These are phyloP conservation scores for Cyprinodon diabolis DNA, from an alignment of 2,797 vertebrate species.

Conservation along the genomic window DNA sequence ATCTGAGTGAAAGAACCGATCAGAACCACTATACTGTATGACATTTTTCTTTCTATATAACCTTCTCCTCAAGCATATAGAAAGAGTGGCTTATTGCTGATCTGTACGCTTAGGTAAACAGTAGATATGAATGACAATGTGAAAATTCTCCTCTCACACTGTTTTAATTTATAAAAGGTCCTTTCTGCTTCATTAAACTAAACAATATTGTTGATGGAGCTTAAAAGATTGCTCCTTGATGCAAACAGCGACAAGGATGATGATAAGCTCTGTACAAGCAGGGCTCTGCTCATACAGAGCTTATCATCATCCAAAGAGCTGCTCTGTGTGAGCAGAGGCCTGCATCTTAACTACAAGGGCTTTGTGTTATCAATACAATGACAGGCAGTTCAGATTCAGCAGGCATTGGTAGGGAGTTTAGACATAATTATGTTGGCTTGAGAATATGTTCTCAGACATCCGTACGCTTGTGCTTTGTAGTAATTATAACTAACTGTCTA, in stretches of 20 bases:
- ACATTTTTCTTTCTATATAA: constrained; percentile 14
- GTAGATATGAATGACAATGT: background rate
- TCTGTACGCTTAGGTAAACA: background rate
- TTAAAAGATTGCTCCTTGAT: constrained; percentile 30
- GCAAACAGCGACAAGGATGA: constrained; percentile 20
- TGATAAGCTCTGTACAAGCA: constrained; percentile 16
- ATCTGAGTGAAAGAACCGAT: constrained; percentile 31
- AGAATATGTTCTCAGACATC: constrained; percentile 13
- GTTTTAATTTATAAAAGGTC: constrained; percentile 25
- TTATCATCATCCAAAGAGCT: too few species aligned
- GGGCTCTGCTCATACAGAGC: background rate
- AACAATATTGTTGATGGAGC: constrained; percentile 28
- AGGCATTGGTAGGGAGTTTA: background rate
- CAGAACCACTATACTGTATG: constrained; percentile 3
- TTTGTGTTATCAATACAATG: constrained; percentile 31
- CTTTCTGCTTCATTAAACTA: constrained; percentile 19
- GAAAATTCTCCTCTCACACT: constrained; percentile 16
- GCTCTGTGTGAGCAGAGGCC: constrained; percentile 18
- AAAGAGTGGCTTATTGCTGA: constrained; percentile 7
- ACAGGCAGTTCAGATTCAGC: background rate
- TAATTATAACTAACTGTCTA: background rate
- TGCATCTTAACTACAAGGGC: constrained; percentile 44
- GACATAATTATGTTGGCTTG: constrained; percentile 2
- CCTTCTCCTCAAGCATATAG: background rate
- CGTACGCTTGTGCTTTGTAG: background rate